Evolutionary conservation across 2,113 vertebrate genomes (phyloP).

Genomic region (Agapornis roseicollis): DNA sequence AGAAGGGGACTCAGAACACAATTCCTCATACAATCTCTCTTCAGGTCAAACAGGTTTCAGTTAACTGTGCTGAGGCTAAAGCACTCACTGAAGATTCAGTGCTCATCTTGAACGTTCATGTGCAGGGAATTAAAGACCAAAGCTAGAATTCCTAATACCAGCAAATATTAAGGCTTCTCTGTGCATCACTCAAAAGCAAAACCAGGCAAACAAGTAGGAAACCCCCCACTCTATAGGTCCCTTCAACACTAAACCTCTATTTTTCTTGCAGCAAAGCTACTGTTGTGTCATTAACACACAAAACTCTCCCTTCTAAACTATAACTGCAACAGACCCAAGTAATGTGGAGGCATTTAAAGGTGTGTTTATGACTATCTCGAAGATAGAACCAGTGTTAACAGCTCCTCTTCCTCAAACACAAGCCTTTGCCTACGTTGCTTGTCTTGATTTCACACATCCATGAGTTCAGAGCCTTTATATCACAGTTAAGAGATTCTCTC

Average conservation of each 20-base stretch:
- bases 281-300: neutral
- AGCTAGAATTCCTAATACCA: neutral
- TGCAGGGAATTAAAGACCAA: neutral
- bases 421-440: neutral
- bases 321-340: accelerated
- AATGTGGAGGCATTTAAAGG: accelerated
- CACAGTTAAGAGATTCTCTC: neutral
- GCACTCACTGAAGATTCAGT: neutral
- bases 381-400: neutral
- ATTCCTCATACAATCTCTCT: neutral
- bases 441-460: neutral
- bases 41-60: neutral
- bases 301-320: neutral
- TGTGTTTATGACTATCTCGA: accelerated
- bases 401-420: neutral
- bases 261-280: neutral
- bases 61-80: neutral
- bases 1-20: neutral
- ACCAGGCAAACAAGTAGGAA: neutral
- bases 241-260: neutral
- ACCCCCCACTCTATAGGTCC: neutral
- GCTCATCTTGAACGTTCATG: neutral
- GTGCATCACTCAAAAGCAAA: neutral
- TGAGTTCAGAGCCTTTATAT: neutral
- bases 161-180: neutral